Evolutionary conservation across 2,113 vertebrate genomes (phyloP).

Genomic region (Syngnathus typhle): DNA sequence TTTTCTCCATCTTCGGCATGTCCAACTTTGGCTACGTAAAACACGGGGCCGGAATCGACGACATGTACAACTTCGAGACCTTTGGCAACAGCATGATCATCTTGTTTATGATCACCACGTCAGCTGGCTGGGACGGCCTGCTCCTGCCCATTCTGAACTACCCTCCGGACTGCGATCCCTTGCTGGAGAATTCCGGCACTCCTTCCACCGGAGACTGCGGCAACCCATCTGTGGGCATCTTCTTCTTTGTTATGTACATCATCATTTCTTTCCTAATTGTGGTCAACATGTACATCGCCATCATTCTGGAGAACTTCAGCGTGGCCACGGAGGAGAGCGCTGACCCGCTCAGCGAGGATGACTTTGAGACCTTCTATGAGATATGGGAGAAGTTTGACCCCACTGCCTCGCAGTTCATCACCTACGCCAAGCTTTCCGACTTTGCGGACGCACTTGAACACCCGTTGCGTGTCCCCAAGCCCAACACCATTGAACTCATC

Average conservation of each 20-base stretch:
- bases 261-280: constrained; percentile 99
- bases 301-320: constrained; percentile 98
- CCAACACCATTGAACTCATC: constrained; percentile 97
- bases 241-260: constrained; percentile 99
- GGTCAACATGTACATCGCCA: constrained; percentile 99
- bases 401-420: constrained; percentile 94
- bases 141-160: constrained; percentile 94
- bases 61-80: constrained; percentile 99
- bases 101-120: constrained; percentile 96
- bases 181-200: constrained; percentile 87
- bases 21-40: constrained; percentile 98
- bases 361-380: constrained; percentile 99
- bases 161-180: constrained; percentile 85
- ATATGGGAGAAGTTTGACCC: constrained; percentile 99
- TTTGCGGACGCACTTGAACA: constrained; percentile 95
- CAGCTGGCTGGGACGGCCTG: constrained; percentile 93
- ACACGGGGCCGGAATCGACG: constrained; percentile 88
- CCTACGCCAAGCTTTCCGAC: constrained; percentile 92
- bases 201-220: constrained; percentile 90
- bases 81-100: constrained; percentile 99
- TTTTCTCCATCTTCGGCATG: constrained; percentile 99
- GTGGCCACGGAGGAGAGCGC: constrained; percentile 97
- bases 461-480: constrained; percentile 90
- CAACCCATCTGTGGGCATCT: constrained; percentile 96
- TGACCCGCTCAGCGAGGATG: constrained; percentile 95